A percentile compares a stretch with the other conserved stretches of the same genome.
Conservation (phyloP, 2,888 invertebrate species). For the Lydus trimaculatus region DNA sequence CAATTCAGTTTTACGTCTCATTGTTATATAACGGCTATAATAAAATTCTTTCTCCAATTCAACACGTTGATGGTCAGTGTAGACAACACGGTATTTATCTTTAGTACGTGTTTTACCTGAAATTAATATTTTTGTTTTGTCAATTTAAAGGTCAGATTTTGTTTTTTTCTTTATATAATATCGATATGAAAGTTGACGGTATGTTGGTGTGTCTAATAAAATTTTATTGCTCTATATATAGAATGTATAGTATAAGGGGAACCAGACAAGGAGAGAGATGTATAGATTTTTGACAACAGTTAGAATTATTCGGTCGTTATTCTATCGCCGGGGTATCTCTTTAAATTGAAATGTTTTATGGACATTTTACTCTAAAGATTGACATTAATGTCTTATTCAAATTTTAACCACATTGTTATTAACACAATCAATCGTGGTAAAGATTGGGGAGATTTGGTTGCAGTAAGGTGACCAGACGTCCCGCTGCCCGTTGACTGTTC, state of each 20-base stretch:
- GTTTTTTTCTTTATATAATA: neutral
- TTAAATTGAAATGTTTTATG: neutral
- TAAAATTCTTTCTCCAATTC: constrained; percentile 59
- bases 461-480: too few relatives aligned
- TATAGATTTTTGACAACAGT: neutral
- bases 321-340: neutral
- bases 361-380: neutral
- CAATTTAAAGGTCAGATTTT: neutral
- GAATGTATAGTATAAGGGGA: neutral
- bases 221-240: neutral
- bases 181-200: neutral
- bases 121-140: constrained; percentile 48
- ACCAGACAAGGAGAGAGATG: neutral
- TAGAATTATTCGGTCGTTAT: constrained; percentile 1
- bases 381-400: neutral
- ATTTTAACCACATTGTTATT: neutral
- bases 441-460: too few relatives aligned
- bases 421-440: too few relatives aligned
- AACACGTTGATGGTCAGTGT: constrained; percentile 94
- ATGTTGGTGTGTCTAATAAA: neutral
- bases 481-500: too few relatives aligned
- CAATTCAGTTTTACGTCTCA: constrained; percentile 91
- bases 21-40: constrained; percentile 93
- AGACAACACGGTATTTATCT: constrained; percentile 99
- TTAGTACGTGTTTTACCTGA: constrained; percentile 97